Base-by-base conservation (phyloP, 1,140 invertebrate genomes). In the Eulimnadia texana region DNA sequence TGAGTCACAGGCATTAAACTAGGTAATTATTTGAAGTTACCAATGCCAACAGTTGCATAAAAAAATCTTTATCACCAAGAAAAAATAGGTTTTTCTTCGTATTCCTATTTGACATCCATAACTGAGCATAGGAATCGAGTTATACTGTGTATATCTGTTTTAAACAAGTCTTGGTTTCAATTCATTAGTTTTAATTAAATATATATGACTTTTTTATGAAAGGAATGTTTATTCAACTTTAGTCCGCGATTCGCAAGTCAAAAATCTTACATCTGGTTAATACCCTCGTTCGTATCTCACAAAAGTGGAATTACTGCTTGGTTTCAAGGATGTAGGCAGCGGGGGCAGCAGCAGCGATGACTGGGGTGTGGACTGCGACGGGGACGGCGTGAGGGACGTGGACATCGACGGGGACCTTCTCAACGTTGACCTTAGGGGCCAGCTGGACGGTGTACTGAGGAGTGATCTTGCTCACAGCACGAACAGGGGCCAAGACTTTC, bases 371-470 rank as follows among this genome's bases (percentile, higher is more conserved):
- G 33, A 73, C 67, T 65, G 68, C 62, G 50, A 63, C 64, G 62
- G 54, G 63, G 29, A 28, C 62, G 42, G 52, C 61, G 9, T 62
- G 47, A 23, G 62, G 58, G 9, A 65, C 62, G 20, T 65, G 64
- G 11, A 67, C 66, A 28, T 67, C 65, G 20, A 67, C 65, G 11
- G 64, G 23, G 28, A 70, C 67, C 58, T 65, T 70, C 22, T 68
- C 60, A 22, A 70, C 67, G 24, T 62, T 61, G 60, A 70, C 64
- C 60, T 70, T 68, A 29, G 69, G 67, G 49, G 67, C 64, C 49
- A 70, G 61, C 51, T 69, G 67, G 25, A 53, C 58, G 56, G 66
- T 68, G 10, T 68, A 51, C 57, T 70, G 70, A 52, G 68, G 69
- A 55, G 65, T 68, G 60, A 71, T 64, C 60, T 66, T 65, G 60